Conservation (phyloP, 2,113 vertebrate species). For the Neogobius melanostomus region DNA sequence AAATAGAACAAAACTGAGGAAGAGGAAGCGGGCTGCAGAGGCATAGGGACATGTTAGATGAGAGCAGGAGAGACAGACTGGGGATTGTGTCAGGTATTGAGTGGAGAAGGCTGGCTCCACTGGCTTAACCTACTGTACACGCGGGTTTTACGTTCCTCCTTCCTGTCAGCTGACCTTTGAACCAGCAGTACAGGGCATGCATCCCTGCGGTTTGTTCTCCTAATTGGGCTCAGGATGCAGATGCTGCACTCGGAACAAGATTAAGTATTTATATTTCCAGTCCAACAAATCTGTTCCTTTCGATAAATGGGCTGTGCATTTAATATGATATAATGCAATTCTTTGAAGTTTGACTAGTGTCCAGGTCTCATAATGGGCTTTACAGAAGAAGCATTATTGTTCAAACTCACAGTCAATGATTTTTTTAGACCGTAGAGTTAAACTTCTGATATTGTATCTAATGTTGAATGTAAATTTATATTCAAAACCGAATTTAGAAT, state of each 20-base stretch:
- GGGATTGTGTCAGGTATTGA: slow-evolving; percentile 45
- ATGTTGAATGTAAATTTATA: too few relatives aligned
- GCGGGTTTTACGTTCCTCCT: slow-evolving; percentile 45
- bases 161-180: slow-evolving; percentile 71
- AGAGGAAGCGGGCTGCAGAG: slow-evolving; percentile 66
- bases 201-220: slow-evolving; percentile 68
- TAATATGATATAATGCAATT: neutral
- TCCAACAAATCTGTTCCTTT: slow-evolving; percentile 9
- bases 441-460: too few relatives aligned
- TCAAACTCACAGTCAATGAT: too few relatives aligned
- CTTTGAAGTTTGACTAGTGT: too few relatives aligned
- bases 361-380: too few relatives aligned
- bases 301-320: slow-evolving; percentile 14
- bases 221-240: slow-evolving; percentile 74
- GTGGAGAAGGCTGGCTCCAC: slow-evolving; percentile 35
- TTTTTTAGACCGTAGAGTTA: too few relatives aligned
- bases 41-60: slow-evolving; percentile 58
- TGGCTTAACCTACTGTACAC: slow-evolving; percentile 45
- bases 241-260: slow-evolving; percentile 35
- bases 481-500: too few relatives aligned
- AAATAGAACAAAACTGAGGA: slow-evolving; percentile 73
- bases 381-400: too few relatives aligned
- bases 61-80: slow-evolving; percentile 45
- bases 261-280: slow-evolving; percentile 10
- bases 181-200: slow-evolving; percentile 55